Evolutionary conservation across 1,140 invertebrate species (phyloP).

Genomic region (Leucophenga varia): DNA sequence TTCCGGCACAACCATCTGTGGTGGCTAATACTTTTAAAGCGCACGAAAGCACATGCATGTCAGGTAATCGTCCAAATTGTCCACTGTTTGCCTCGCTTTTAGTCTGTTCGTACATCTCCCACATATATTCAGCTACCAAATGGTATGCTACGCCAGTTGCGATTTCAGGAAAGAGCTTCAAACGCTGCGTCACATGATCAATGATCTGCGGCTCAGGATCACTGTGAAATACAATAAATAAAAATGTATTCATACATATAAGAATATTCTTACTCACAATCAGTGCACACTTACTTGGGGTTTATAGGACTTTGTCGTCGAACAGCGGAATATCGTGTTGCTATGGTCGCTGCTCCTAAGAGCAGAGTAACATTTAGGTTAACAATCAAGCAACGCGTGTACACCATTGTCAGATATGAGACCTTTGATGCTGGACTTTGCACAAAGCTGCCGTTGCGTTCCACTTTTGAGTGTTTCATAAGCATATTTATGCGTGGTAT

Average conservation of each 20-base stretch:
- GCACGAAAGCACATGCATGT: constrained; percentile 88
- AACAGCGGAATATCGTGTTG: constrained; percentile 84
- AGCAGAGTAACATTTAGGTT: constrained; percentile 69
- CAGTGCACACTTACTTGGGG: constrained; percentile 68
- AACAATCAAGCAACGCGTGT: constrained; percentile 81
- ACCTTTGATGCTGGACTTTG: constrained; percentile 81
- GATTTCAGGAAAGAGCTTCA: constrained; percentile 83
- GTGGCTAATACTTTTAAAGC: constrained; percentile 87
- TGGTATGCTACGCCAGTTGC: constrained; percentile 76
- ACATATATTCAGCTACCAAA: constrained; percentile 72
- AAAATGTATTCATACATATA: too few relatives aligned
- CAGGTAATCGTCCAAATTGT: constrained; percentile 74
- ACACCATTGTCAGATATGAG: constrained; percentile 93
- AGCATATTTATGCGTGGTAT: constrained; percentile 88
- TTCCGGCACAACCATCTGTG: constrained; percentile 69
- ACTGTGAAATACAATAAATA: constrained; percentile 11
- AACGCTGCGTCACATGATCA: constrained; percentile 91
- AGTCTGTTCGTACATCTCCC: constrained; percentile 81
- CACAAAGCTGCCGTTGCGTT: constrained; percentile 84
- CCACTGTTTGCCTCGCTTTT: constrained; percentile 75
- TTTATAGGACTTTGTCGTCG: constrained; percentile 83
- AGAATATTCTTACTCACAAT: too few relatives aligned
- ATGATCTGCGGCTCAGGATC: constrained; percentile 85
- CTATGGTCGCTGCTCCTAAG: constrained; percentile 81
- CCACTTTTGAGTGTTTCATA: constrained; percentile 89